phyloP scores from a whole-genome alignment of 2,113 vertebrate species.

The Neoarius graeffei region DNA sequence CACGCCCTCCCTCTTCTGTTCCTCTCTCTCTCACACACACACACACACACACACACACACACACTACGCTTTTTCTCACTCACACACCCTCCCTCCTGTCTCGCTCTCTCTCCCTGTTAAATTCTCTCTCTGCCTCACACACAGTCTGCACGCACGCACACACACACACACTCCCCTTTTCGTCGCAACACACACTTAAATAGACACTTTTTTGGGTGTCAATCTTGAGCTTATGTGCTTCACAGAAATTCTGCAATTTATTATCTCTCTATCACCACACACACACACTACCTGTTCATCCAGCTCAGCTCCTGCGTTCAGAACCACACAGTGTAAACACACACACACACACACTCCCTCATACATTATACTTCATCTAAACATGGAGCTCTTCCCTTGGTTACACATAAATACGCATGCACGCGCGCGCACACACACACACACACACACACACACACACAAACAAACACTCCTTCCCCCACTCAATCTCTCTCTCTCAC shows the following conservation, averaged over 20 bases:
- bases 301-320: constrained; percentile 27
- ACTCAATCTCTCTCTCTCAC: background rate
- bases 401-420: constrained; percentile 46
- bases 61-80: constrained; percentile 49
- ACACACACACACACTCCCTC: constrained; percentile 14
- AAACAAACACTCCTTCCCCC: constrained; percentile 24
- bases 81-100: constrained; percentile 41
- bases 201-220: constrained; percentile 55
- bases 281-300: constrained; percentile 44
- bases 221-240: constrained; percentile 25
- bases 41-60: constrained; percentile 48
- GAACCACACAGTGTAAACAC: constrained; percentile 26
- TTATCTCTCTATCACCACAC: constrained; percentile 11
- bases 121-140: constrained; percentile 44
- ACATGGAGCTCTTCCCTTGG: constrained; percentile 33
- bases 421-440: constrained; percentile 24
- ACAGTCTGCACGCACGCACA: constrained; percentile 23
- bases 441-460: background rate
- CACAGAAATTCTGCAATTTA: constrained; percentile 8
- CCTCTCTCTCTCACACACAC: background rate
- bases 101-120: constrained; percentile 24
- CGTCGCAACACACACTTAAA: constrained; percentile 67
- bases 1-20: constrained; percentile 1
- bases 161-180: constrained; percentile 48
- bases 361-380: constrained; percentile 45